Conservation (phyloP, 2,797 vertebrate genomes). For the Periophthalmus magnuspinnatus region DNA sequence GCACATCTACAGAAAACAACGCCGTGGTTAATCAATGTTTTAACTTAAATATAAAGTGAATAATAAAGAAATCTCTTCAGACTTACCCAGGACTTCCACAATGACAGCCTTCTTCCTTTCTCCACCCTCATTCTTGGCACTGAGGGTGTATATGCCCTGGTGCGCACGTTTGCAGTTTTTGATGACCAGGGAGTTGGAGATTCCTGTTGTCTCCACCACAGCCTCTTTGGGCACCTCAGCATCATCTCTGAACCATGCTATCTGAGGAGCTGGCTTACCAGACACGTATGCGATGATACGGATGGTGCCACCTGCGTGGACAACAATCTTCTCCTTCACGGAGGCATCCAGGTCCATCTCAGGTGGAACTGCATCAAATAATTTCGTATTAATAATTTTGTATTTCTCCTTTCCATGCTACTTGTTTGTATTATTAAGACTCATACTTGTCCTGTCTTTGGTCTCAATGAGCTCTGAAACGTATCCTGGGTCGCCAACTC, state of each 20-base stretch:
- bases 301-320: constrained; percentile 95
- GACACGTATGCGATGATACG: constrained; percentile 97
- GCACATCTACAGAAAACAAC: constrained; percentile 81
- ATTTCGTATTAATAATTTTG: neutral
- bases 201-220: constrained; percentile 88
- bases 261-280: constrained; percentile 90
- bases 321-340: constrained; percentile 94
- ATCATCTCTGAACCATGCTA: constrained; percentile 90
- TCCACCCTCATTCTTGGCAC: constrained; percentile 94
- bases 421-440: neutral
- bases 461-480: constrained; percentile 90
- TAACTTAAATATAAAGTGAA: neutral
- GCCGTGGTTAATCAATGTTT: no score
- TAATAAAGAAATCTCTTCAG: neutral
- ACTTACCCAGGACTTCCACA: constrained; percentile 94
- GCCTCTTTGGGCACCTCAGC: constrained; percentile 89
- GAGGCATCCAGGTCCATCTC: constrained; percentile 95
- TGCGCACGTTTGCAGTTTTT: constrained; percentile 92
- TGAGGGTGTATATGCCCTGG: constrained; percentile 92
- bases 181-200: constrained; percentile 94
- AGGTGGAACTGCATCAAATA: constrained; percentile 81
- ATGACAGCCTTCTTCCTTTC: constrained; percentile 94
- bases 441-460: constrained; percentile 95
- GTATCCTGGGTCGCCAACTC: constrained; percentile 90
- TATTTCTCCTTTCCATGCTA: neutral